Evolutionary conservation across 2,113 vertebrate genomes (phyloP).

Genomic region (Marcusenius ussheri): DNA sequence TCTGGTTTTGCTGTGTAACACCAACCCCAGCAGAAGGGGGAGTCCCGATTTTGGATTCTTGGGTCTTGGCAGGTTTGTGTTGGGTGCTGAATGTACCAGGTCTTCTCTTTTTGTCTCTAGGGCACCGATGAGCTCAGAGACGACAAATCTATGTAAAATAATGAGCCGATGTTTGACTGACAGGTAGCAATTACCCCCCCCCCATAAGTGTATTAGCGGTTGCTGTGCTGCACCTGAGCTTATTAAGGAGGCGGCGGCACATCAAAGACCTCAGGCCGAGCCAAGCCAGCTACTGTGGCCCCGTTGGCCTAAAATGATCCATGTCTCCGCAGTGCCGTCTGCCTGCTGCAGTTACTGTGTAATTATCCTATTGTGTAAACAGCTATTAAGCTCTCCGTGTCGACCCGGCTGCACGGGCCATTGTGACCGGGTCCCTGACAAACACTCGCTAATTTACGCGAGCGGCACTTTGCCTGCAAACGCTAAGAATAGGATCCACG

Average conservation of each 20-base stretch:
- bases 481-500: constrained; percentile 14
- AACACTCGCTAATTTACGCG: constrained; percentile 26
- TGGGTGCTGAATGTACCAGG: neutral
- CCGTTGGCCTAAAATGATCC: neutral
- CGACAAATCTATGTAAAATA: neutral
- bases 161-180: constrained; percentile 11
- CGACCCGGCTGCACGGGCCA: constrained; percentile 23
- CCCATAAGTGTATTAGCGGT: neutral
- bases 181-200: constrained; percentile 1
- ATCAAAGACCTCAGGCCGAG: neutral
- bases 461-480: constrained; percentile 19
- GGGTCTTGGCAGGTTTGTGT: neutral
- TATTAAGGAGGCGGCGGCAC: neutral
- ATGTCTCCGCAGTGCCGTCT: neutral
- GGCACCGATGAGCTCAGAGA: neutral
- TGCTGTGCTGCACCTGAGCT: constrained; percentile 17
- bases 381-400: constrained; percentile 41
- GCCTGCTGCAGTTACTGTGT: constrained; percentile 30
- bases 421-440: constrained; percentile 35
- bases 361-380: constrained; percentile 56
- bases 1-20: neutral
- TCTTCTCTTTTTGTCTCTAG: neutral
- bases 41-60: neutral
- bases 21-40: neutral
- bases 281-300: neutral